Percentiles rank a stretch among this genome's conserved stretches.
phyloP scores from a whole-genome alignment of 2,888 invertebrate genomes.

The Acanthosoma haemorrhoidale region DNA sequence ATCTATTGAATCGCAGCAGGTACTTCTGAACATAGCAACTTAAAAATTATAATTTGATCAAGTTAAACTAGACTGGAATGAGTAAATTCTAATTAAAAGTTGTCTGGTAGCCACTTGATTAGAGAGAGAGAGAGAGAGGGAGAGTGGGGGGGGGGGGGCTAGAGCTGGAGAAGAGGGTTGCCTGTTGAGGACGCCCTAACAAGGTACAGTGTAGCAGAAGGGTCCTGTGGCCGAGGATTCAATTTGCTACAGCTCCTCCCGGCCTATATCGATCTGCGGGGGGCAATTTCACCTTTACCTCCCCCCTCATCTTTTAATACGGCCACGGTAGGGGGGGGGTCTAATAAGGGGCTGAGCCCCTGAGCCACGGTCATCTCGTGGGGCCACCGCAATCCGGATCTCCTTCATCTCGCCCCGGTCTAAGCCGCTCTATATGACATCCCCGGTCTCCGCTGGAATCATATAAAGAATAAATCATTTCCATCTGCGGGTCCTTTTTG shows the following conservation, averaged over 20 bases:
- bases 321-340: constrained; percentile 13
- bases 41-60: constrained; percentile 1
- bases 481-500: background rate
- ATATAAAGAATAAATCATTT: constrained; percentile 6
- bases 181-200: constrained; percentile 23
- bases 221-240: constrained; percentile 35
- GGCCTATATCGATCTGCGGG: background rate
- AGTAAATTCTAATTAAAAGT: constrained; percentile 14
- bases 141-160: background rate
- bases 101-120: constrained; percentile 3
- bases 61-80: background rate
- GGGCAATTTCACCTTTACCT: constrained; percentile 36
- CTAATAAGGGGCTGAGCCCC: constrained; percentile 29
- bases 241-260: constrained; percentile 31
- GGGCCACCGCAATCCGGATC: constrained; percentile 28
- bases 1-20: too few relatives aligned
- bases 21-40: too few relatives aligned
- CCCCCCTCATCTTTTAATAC: constrained; percentile 34
- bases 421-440: constrained; percentile 9
- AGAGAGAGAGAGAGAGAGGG: background rate
- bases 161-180: background rate
- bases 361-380: constrained; percentile 28
- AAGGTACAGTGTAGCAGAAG: constrained; percentile 33
- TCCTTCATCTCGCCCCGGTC: constrained; percentile 6
- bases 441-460: background rate